Conservation (phyloP, 2,797 vertebrate genomes). For the Tinamus major region DNA sequence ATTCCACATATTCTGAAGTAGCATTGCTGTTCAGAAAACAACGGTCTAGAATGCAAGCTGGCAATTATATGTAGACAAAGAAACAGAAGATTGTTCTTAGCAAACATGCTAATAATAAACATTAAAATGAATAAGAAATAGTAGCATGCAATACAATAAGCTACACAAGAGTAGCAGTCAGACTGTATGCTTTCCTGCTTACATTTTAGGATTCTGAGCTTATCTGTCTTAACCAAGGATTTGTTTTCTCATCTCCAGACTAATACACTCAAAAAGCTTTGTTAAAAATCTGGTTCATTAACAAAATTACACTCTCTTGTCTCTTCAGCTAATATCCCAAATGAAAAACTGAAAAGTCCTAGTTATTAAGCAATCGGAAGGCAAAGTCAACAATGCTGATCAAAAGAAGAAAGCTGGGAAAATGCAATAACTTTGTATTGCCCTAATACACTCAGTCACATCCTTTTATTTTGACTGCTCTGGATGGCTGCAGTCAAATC, state of each 20-base stretch:
- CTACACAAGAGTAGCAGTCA: background rate
- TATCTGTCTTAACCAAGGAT: constrained; percentile 12
- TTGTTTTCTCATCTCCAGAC: constrained; percentile 29
- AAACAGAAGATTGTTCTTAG: background rate
- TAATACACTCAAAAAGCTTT: background rate
- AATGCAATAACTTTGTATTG: background rate
- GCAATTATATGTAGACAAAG: background rate
- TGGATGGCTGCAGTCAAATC: background rate
- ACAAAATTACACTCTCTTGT: background rate
- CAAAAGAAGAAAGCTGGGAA: background rate
- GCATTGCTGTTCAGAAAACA: background rate
- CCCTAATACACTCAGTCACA: background rate
- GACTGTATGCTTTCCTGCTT: background rate
- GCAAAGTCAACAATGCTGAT: background rate
- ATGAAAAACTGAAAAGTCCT: background rate
- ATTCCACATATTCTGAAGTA: background rate
- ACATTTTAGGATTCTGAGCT: background rate
- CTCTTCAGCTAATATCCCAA: constrained; percentile 17
- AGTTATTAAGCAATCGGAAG: background rate
- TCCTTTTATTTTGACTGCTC: background rate
- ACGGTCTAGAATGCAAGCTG: background rate
- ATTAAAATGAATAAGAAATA: background rate
- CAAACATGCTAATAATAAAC: background rate
- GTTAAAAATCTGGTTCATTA: background rate
- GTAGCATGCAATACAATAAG: background rate